Base-by-base conservation (phyloP, 2,113 vertebrate species). In the Cavia porcellus region DNA sequence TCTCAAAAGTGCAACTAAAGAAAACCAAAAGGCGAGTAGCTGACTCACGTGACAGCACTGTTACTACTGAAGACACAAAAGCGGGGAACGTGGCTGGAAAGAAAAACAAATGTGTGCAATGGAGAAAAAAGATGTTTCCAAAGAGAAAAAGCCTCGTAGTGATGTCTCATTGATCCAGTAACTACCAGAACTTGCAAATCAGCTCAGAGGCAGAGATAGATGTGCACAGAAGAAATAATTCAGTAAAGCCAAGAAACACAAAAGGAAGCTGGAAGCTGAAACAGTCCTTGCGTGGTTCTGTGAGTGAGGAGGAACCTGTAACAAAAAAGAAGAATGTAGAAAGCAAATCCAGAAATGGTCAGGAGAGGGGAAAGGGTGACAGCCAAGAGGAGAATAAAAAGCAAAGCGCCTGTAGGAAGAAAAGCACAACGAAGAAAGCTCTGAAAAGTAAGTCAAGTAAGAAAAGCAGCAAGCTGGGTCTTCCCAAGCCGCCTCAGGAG, bases 1-100 rank as follows among this genome's bases (percentile, higher is more conserved):
- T 99, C 64, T 99, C 99, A 9, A 99, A 99, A 98, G 99, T 99
- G 96, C 99, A 99, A 92, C 98, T 99, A 84, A 98, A 99, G n/a
- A 98, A 99, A 45, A 99, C 99, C 95, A 99, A 99, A 98, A 99
- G 99, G 96, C 97, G 98, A 0, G 99, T 99, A 72, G 82, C 97
- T 2, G 57, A 97, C 74, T 50, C 91, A 89, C 88, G 81, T 35
- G 59, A 83, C 82, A 70, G 97, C 5, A 98, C 92, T 61, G 57
- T 70, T 2, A 0, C 47, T 86, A 95, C 42, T 50, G 98, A 98
- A 47, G 98, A 84, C 7, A 5, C 98, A 98, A 95, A 30, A 75
- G 97, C 98, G 97, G 98, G 97, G 80, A 94, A 98, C 79, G 9
- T 88, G 97, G 0, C 96, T 96, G 91, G 98, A 95, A 99, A 98